A percentile compares a stretch with the other conserved stretches of the same genome.
phyloP scores from a whole-genome alignment of 2,888 invertebrate genomes.

The Cephus rjabovi region DNA sequence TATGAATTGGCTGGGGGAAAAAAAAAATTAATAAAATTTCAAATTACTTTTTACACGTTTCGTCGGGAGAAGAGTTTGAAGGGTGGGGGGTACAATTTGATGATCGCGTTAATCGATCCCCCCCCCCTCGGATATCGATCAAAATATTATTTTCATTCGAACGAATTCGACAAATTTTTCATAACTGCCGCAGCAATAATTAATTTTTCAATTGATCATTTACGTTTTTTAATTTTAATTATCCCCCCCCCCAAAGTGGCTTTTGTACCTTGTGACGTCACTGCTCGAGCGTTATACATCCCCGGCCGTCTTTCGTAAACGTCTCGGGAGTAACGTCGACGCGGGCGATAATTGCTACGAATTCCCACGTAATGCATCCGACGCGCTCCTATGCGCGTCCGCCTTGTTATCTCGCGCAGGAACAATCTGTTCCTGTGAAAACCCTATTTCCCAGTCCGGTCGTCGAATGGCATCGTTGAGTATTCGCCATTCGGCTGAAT shows the following conservation, averaged over 20 bases:
- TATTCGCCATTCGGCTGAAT: not conserved
- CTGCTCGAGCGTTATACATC: not conserved
- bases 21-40: too few relatives aligned
- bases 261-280: not conserved
- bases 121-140: too few relatives aligned
- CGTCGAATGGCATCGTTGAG: not conserved
- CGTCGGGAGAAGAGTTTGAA: too few relatives aligned
- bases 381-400: not conserved
- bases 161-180: too few relatives aligned
- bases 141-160: too few relatives aligned
- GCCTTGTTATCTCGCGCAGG: not conserved
- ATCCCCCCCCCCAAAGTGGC: too few relatives aligned
- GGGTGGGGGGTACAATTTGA: too few relatives aligned
- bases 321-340: not conserved
- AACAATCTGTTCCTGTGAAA: not conserved
- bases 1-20: not conserved
- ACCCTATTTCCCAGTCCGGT: not conserved
- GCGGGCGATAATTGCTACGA: not conserved
- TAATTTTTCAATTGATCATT: too few relatives aligned
- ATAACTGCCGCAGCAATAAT: rapidly evolving
- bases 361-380: not conserved
- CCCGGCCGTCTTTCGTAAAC: not conserved
- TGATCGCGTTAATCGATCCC: too few relatives aligned
- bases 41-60: too few relatives aligned
- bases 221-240: too few relatives aligned